Base-by-base conservation (phyloP, 2,797 vertebrate species). In the Schizopygopsis pylzovi region DNA sequence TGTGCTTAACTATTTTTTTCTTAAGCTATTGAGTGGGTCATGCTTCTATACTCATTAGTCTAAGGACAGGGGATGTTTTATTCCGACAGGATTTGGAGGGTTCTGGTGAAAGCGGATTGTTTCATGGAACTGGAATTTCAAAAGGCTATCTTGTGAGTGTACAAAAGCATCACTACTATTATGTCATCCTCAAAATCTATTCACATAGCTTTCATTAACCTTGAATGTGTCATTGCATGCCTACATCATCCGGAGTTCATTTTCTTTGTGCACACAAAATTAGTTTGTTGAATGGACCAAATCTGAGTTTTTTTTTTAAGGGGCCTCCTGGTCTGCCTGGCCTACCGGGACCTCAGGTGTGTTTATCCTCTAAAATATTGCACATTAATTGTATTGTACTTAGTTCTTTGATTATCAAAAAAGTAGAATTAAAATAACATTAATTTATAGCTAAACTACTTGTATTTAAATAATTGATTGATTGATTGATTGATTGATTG, bases 51-150 rank as follows among this genome's bases (percentile, higher is more conserved):
- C 25, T 56, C 22, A 52, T 81, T 6, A 43, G 33, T 59, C 16
- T 83, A 45, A 85, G 28, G 28, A 2, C 1, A 3, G 20, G 25
- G 22, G 70, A 25, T 86, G 47, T 88, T 90, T 88, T 88, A 81
- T 3, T 89, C 80, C 85, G 15, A 59, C 54, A 99, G 97, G 97
- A 98, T 67, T 92, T 94, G 65, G 97, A 98, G 89, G 97, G 97
- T 79, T 98, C 97, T 61, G 97, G 96, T 65, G 84, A 43, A 59
- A 95, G 86, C 73, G 89, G 83, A 67, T 90, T 90, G 79, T 81
- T 92, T 61, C 86, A 94, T 85, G 94, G 89, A 43, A 87, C 91
- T 88, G 90, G 94, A 84, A 88, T 88, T 90, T 89, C 91, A 61
- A 91, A 85, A 70, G 91, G 90, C 28, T 89, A 93, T 59, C 94